These are phyloP conservation scores for Metallyticus violacea DNA, from an alignment of 2,888 invertebrate species.

Conservation along the genomic window DNA sequence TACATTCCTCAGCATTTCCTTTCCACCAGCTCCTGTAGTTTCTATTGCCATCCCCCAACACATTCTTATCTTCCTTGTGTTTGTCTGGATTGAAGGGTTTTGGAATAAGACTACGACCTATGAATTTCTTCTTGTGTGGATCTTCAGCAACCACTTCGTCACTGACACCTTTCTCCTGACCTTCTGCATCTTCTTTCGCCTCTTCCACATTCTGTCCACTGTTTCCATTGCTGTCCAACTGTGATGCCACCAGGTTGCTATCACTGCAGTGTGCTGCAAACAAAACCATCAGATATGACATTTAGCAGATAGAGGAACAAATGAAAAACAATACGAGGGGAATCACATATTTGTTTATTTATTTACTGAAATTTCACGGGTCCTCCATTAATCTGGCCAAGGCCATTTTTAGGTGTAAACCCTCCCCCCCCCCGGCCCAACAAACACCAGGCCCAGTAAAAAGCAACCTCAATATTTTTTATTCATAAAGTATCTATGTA, in stretches of 20 bases:
- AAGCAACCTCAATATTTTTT: too few relatives aligned
- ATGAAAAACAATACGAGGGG: too few relatives aligned
- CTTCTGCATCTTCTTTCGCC: neutral
- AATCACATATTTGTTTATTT: too few relatives aligned
- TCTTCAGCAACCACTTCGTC: neutral
- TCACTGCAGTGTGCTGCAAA: neutral
- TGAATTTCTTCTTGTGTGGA: neutral
- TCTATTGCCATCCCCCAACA: neutral
- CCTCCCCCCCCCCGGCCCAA: too few relatives aligned
- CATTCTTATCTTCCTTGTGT: neutral
- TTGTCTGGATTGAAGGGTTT: neutral
- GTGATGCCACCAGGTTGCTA: neutral
- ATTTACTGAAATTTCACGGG: too few relatives aligned
- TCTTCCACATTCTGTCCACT: slow-evolving; percentile 3
- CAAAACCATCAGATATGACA: too few relatives aligned
- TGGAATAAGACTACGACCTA: neutral
- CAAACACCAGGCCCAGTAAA: too few relatives aligned
- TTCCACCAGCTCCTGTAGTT: neutral
- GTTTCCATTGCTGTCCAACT: slow-evolving; percentile 9
- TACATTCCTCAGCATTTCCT: neutral
- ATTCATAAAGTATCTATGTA: too few relatives aligned
- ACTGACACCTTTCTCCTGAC: neutral
- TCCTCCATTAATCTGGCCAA: too few relatives aligned
- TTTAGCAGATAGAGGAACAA: too few relatives aligned
- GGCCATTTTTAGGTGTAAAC: too few relatives aligned